These are phyloP conservation scores for Acrocephalus arundinaceus DNA, from an alignment of 2,113 vertebrate species.

Conservation along the genomic window DNA sequence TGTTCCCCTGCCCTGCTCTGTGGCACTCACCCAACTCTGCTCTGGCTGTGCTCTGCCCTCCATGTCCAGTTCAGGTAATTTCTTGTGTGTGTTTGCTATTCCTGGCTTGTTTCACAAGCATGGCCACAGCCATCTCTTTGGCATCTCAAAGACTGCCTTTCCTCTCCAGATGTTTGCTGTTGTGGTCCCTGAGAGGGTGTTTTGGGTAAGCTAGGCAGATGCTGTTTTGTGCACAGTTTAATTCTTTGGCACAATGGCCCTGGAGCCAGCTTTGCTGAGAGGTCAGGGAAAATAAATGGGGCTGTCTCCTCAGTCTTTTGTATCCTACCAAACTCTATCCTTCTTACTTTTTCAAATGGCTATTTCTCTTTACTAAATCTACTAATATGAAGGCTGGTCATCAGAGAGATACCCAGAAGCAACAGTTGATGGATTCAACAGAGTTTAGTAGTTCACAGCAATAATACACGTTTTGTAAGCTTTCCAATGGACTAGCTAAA, in stretches of 20 bases:
- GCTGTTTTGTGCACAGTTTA: not conserved
- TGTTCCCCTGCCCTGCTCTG: not conserved
- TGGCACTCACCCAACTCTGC: not conserved
- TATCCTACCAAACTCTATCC: not conserved
- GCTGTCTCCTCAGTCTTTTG: not conserved
- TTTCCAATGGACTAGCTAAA: not conserved
- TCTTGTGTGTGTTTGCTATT: not conserved
- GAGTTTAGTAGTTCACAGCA: not conserved
- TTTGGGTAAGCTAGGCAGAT: not conserved
- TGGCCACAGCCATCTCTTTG: not conserved
- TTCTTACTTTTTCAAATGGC: not conserved
- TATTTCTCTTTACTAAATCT: not conserved
- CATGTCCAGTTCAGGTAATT: not conserved
- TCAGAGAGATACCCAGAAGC: not conserved
- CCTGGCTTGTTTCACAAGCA: not conserved
- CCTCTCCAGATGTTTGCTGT: not conserved
- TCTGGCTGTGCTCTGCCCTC: not conserved
- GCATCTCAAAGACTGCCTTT: not conserved
- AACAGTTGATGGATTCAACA: not conserved
- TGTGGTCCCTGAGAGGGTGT: not conserved
- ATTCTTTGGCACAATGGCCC: not conserved
- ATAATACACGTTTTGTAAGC: not conserved
- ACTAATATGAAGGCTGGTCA: not conserved
- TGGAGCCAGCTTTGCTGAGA: not conserved
- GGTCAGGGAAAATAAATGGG: not conserved